These are phyloP conservation scores for Rhadina sibilatrix DNA, from an alignment of 2,113 vertebrate species.

Conservation along the genomic window DNA sequence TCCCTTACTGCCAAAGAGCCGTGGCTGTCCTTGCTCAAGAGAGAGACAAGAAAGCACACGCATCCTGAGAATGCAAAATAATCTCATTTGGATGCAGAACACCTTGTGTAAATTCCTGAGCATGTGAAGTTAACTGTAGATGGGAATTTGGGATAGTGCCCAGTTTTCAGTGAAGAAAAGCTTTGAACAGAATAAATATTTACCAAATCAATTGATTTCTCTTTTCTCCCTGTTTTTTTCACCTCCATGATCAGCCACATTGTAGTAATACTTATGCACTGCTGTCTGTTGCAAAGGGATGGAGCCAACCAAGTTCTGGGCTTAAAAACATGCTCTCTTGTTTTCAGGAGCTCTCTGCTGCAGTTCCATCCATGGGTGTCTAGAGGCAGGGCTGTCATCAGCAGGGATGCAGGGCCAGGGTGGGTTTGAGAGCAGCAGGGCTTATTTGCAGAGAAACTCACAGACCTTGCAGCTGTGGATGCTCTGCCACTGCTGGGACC, in stretches of 20 bases:
- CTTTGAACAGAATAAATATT: constrained; percentile 58
- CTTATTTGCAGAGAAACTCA: neutral
- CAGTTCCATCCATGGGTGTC: neutral
- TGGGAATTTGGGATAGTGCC: neutral
- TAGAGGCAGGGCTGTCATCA: neutral
- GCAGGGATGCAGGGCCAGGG: neutral
- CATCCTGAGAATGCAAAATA: neutral
- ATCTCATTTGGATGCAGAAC: constrained; percentile 43
- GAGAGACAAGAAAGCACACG: neutral
- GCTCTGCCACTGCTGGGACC: neutral
- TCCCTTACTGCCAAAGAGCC: neutral
- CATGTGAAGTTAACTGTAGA: neutral
- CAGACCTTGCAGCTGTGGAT: neutral
- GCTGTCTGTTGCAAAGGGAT: neutral
- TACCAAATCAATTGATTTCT: constrained; percentile 34
- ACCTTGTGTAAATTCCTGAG: constrained; percentile 25
- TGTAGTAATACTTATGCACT: neutral
- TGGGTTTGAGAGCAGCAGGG: neutral
- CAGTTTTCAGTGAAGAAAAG: constrained; percentile 19
- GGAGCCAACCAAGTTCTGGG: neutral
- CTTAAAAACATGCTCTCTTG: neutral
- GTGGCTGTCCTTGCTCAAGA: neutral
- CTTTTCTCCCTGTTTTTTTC: constrained; percentile 4
- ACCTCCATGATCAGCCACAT: neutral
- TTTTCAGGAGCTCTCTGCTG: neutral